Base-by-base conservation (phyloP, 1,140 invertebrate genomes). In the Anastatus disparis region DNA sequence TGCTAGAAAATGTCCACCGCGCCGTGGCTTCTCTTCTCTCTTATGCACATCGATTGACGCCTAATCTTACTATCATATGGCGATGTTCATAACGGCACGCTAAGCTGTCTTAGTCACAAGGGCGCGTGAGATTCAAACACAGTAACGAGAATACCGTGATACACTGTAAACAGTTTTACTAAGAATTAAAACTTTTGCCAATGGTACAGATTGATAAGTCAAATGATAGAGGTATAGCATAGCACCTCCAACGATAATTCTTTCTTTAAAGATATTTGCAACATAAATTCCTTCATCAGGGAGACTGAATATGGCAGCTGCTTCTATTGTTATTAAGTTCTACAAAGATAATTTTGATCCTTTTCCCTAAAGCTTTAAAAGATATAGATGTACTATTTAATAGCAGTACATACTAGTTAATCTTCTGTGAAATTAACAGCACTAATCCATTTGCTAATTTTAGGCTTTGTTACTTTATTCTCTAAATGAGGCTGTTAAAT, bases 381-480 rank as follows among this genome's bases (percentile, higher is more conserved):
- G 42, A 61, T 42, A 64, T n/a, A 48, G 48, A 27, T 44, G 24
- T 7, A 63, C n/a, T 27, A 3, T 15, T 31, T 52, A 35, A 12
- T 48, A 58, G 27, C 29, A 46, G 31, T 27, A 87, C 88, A 87
- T 86, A 95, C 93, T 85, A 97, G 85, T 94, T 94, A 97, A 81
- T 96, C 94, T 61, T 95, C 92, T 53, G 89, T 91, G 26, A 94
- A 83, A 42, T 92, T 87, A 31, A 94, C 90, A 72, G 93, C 91
- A 27, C 94, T 94, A 70, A 96, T 89, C 95, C 95, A 97, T 82
- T 94, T 95, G 12, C 95, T 95, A 66, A 94, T 83, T 77, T 93
- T 89, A 26, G 92, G 90, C 65, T 95, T 85, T 13, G 86, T 82
- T 20, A 95, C 85, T 80, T 93, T 89, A 15, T 87, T 84, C 68